These are phyloP conservation scores for Bufotes viridis DNA, from an alignment of 2,797 vertebrate genomes.

Conservation along the genomic window DNA sequence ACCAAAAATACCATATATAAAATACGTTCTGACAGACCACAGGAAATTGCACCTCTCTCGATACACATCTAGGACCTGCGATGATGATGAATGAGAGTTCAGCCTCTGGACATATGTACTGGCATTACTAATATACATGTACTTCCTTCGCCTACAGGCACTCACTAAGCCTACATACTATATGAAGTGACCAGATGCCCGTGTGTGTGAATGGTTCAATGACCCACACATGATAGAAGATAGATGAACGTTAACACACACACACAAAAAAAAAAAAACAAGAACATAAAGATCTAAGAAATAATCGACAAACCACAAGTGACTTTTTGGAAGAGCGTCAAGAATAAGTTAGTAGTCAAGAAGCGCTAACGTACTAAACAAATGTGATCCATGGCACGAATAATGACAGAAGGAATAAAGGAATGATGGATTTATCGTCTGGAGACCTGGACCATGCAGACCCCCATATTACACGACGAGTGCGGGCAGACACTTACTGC, in stretches of 20 bases:
- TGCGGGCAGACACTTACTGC: conserved; percentile 84
- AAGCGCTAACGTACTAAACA: neutral
- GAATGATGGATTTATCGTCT: too few species aligned
- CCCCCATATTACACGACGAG: neutral
- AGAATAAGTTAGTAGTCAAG: neutral
- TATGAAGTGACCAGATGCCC: neutral
- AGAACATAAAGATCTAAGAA: neutral
- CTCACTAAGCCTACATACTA: neutral
- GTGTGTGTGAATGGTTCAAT: neutral
- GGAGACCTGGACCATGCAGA: neutral
- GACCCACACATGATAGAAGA: neutral
- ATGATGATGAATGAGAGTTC: too few species aligned
- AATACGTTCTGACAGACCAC: neutral
- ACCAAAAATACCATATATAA: neutral
- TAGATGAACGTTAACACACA: neutral
- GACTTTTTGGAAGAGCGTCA: neutral
- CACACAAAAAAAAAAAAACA: neutral
- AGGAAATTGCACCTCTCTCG: neutral
- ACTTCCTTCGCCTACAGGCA: neutral
- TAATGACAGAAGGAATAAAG: neutral
- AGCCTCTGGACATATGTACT: neutral
- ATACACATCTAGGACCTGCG: neutral
- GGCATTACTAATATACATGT: neutral
- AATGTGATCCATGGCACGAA: too few species aligned
- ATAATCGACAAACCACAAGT: neutral